phyloP scores from a whole-genome alignment of 2,888 invertebrate genomes.

The Bhutanitis thaidina region DNA sequence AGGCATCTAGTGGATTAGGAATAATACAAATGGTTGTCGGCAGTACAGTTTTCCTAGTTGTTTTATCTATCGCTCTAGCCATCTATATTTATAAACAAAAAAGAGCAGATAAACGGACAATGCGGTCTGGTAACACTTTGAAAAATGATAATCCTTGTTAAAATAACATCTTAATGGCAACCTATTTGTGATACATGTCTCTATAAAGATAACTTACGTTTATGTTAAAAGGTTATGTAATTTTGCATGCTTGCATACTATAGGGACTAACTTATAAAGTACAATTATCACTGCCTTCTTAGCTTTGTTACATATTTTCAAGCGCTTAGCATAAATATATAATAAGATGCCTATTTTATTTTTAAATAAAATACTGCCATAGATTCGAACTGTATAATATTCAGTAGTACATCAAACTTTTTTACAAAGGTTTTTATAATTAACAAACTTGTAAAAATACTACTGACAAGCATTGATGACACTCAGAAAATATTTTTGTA shows the following conservation, averaged over 20 bases:
- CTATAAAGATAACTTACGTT: constrained; percentile 25
- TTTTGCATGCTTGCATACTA: constrained; percentile 2
- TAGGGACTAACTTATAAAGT: constrained; percentile 14
- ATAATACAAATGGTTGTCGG: constrained; percentile 46
- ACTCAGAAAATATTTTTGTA: constrained; percentile 24
- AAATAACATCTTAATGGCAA: constrained; percentile 14
- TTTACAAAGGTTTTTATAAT: constrained; percentile 26
- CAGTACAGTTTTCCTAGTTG: constrained; percentile 44
- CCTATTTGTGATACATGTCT: constrained; percentile 23
- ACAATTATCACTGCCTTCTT: constrained; percentile 24
- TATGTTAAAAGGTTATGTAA: constrained; percentile 20
- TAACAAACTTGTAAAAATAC: constrained; percentile 10
- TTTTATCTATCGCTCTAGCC: constrained; percentile 44
- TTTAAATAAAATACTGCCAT: constrained; percentile 71
- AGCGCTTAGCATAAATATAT: constrained; percentile 42
- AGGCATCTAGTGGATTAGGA: constrained; percentile 35
- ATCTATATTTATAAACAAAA: constrained; percentile 44
- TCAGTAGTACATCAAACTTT: constrained; percentile 23
- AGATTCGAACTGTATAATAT: constrained; percentile 27
- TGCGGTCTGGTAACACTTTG: constrained; percentile 16
- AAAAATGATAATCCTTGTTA: constrained; percentile 33
- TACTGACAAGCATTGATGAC: constrained; percentile 17
- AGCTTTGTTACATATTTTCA: constrained; percentile 47
- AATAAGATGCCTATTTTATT: constrained; percentile 64
- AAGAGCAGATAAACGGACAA: constrained; percentile 28